Conservation (phyloP, 1,140 invertebrate genomes). For the Papilio dardanus region DNA sequence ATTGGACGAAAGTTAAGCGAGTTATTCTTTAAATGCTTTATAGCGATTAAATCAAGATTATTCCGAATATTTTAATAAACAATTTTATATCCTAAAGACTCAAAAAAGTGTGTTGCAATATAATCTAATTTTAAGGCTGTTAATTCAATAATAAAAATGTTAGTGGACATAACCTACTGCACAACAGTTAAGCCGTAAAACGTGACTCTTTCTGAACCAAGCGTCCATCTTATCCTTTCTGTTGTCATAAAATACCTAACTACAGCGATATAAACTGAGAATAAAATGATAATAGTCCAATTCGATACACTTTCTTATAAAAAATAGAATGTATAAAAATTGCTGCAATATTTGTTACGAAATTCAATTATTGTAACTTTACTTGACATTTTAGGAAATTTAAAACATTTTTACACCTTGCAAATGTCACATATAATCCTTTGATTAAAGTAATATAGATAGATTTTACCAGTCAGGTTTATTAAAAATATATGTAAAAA, state of each 20-base stretch:
- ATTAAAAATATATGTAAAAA: not conserved
- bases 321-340: not conserved
- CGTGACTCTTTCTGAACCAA: conserved; percentile 14
- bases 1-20: not conserved
- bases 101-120: not conserved
- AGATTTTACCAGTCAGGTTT: not conserved
- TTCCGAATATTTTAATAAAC: not conserved
- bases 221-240: not conserved
- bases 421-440: not conserved
- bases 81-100: not conserved
- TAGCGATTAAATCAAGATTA: too few relatives aligned
- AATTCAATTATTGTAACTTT: too few relatives aligned
- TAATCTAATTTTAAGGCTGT: not conserved
- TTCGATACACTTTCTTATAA: not conserved
- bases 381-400: not conserved
- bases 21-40: too few relatives aligned
- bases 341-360: not conserved
- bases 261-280: not conserved
- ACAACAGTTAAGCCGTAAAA: conserved; percentile 8
- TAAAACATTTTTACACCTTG: not conserved
- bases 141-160: conserved; percentile 11
- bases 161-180: not conserved
- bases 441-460: not conserved
- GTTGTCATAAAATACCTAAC: conserved; percentile 1
- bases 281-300: not conserved